Conservation (phyloP, 1,140 invertebrate genomes). For the Cyclargus thomasi region DNA sequence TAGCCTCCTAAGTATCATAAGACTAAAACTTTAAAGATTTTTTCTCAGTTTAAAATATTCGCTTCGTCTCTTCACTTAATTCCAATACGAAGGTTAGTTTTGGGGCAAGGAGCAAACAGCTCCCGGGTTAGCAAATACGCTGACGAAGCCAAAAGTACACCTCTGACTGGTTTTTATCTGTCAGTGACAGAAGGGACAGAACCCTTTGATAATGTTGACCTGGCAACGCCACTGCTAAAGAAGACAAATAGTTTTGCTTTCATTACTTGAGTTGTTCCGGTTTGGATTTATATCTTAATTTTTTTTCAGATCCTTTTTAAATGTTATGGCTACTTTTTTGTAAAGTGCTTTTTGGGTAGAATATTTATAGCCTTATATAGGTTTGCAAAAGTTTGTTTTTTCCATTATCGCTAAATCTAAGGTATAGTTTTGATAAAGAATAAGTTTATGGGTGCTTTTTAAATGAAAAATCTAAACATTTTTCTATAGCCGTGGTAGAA, state of each 20-base stretch:
- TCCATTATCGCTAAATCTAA: too few relatives aligned
- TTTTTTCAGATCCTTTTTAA: too few relatives aligned
- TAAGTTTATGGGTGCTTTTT: too few relatives aligned
- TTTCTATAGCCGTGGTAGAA: too few relatives aligned
- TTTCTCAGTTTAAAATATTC: background rate
- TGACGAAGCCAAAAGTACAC: constrained; percentile 61
- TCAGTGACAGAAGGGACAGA: constrained; percentile 54
- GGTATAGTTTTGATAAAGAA: too few relatives aligned
- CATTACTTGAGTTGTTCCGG: background rate
- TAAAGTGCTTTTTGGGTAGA: too few relatives aligned
- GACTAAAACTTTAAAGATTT: too few relatives aligned
- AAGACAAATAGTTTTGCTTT: constrained; percentile 17
- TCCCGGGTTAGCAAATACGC: constrained; percentile 65
- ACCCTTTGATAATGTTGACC: constrained; percentile 56
- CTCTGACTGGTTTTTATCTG: constrained; percentile 61
- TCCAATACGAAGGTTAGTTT: constrained; percentile 47
- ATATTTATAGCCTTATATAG: too few relatives aligned
- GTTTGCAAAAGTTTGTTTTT: too few relatives aligned
- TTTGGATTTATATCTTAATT: background rate
- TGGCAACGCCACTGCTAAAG: constrained; percentile 22
- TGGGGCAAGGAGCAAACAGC: constrained; percentile 67
- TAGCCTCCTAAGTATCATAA: too few relatives aligned
- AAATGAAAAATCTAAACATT: too few relatives aligned
- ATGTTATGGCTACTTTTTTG: too few relatives aligned
- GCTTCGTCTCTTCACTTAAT: constrained; percentile 26